Percentiles rank a stretch among this genome's conserved stretches.
Conservation (phyloP, 2,888 invertebrate genomes). For the Epinotia ramella region DNA sequence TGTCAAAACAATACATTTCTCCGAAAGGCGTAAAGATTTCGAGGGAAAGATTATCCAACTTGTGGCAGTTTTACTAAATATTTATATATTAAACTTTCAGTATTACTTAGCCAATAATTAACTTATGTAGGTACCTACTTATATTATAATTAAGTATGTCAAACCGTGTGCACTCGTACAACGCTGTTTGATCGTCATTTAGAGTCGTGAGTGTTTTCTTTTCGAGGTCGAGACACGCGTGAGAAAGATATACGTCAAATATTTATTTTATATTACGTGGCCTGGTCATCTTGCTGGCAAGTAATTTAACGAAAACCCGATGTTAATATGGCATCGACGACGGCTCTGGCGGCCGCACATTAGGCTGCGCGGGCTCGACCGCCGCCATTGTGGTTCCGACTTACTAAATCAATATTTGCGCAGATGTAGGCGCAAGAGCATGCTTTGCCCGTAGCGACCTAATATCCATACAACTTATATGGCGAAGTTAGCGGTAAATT, state of each 20-base stretch:
- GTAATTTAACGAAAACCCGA: constrained; percentile 60
- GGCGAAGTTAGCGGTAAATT: constrained; percentile 85
- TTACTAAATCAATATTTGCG: constrained; percentile 85
- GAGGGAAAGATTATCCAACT: constrained; percentile 47
- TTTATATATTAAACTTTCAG: not conserved
- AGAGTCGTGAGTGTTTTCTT: not conserved
- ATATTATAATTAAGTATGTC: not conserved
- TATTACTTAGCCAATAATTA: not conserved
- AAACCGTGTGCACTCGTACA: constrained; percentile 7
- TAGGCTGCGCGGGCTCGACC: constrained; percentile 62
- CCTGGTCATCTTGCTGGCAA: constrained; percentile 58
- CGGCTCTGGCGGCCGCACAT: constrained; percentile 57
- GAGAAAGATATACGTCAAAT: constrained; percentile 38
- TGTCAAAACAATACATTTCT: constrained; percentile 50
- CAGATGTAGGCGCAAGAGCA: constrained; percentile 84
- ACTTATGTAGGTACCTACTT: not conserved
- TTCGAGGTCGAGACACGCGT: constrained; percentile 26
- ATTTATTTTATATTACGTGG: constrained; percentile 60
- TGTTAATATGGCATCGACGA: constrained; percentile 57
- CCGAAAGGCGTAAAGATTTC: constrained; percentile 48
- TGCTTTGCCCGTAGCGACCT: constrained; percentile 83
- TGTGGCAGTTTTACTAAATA: not conserved
- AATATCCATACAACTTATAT: constrained; percentile 85
- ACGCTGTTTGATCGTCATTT: constrained; percentile 3
- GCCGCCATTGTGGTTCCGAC: constrained; percentile 75